Percentiles rank a stretch among this genome's conserved stretches.
Evolutionary conservation across 2,888 invertebrate species (phyloP).

Genomic region (Agrotis segetum): DNA sequence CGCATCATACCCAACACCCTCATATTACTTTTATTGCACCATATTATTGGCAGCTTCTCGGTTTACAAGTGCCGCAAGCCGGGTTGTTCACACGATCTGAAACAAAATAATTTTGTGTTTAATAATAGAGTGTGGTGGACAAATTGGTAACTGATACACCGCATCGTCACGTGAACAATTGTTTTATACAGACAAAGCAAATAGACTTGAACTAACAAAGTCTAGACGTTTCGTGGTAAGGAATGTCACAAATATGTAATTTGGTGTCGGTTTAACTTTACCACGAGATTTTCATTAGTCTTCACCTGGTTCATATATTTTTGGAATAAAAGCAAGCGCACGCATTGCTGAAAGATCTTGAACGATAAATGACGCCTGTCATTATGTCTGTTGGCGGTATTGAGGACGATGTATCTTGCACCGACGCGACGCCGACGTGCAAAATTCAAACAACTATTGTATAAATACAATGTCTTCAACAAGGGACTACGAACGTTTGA

Average conservation of each 20-base stretch:
- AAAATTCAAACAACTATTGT: constrained; percentile 45
- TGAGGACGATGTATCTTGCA: constrained; percentile 17
- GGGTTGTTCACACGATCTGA: constrained; percentile 82
- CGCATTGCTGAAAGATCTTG: constrained; percentile 3
- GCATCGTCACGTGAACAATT: constrained; percentile 51
- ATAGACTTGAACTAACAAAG: constrained; percentile 49
- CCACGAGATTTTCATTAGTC: constrained; percentile 1
- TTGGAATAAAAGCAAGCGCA: constrained; percentile 1
- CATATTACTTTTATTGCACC: constrained; percentile 68
- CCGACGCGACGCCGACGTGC: constrained; percentile 20
- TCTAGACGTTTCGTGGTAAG: constrained; percentile 50
- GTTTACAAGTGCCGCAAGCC: constrained; percentile 75
- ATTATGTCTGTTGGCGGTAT: constrained; percentile 29
- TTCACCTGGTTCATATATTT: constrained; percentile 18
- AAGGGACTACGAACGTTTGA: constrained; percentile 7
- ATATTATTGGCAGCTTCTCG: constrained; percentile 59
- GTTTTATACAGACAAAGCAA: constrained; percentile 49
- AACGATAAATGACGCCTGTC: constrained; percentile 24
- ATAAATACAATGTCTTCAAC: constrained; percentile 33
- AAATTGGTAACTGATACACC: constrained; percentile 71
- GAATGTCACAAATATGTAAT: constrained; percentile 1
- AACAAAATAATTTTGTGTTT: constrained; percentile 83
- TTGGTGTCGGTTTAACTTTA: constrained; percentile 2
- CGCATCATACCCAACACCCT: constrained; percentile 63
- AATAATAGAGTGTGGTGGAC: constrained; percentile 75